Percentiles rank a stretch among this genome's conserved stretches.
These are phyloP conservation scores for Onychomys arenicola DNA, from an alignment of 2,797 vertebrate genomes.

Conservation along the genomic window DNA sequence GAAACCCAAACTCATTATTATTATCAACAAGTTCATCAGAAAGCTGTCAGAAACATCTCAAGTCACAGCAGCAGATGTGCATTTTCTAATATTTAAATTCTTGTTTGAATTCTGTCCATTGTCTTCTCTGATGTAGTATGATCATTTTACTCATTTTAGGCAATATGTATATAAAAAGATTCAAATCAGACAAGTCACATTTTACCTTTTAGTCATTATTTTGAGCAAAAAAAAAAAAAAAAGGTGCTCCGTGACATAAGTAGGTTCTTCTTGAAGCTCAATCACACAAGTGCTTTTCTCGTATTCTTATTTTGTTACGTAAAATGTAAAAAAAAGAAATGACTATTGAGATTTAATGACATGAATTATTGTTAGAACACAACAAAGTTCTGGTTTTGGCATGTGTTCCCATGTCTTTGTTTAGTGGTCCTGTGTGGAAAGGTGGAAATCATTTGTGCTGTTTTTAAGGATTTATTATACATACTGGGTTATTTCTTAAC, in stretches of 20 bases:
- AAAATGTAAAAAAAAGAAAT: neutral
- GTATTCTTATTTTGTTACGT: neutral
- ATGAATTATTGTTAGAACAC: neutral
- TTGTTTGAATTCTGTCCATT: neutral
- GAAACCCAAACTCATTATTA: neutral
- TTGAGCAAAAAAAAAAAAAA: neutral
- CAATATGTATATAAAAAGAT: neutral
- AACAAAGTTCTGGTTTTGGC: neutral
- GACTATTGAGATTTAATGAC: neutral
- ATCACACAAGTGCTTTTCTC: neutral
- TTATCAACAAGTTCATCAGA: neutral
- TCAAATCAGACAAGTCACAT: neutral
- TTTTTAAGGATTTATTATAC: neutral
- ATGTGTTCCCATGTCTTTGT: neutral
- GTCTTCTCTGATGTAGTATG: neutral
- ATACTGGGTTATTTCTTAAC: neutral
- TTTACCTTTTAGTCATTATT: neutral
- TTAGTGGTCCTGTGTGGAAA: neutral
- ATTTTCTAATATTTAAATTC: neutral
- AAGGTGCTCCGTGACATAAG: neutral
- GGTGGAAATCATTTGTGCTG: neutral
- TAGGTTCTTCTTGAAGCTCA: neutral
- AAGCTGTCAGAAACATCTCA: neutral
- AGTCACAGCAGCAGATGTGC: neutral
- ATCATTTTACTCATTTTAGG: neutral